These are phyloP conservation scores for Sinocyclocheilus anophthalmus DNA, from an alignment of 2,113 vertebrate genomes.

Conservation along the genomic window DNA sequence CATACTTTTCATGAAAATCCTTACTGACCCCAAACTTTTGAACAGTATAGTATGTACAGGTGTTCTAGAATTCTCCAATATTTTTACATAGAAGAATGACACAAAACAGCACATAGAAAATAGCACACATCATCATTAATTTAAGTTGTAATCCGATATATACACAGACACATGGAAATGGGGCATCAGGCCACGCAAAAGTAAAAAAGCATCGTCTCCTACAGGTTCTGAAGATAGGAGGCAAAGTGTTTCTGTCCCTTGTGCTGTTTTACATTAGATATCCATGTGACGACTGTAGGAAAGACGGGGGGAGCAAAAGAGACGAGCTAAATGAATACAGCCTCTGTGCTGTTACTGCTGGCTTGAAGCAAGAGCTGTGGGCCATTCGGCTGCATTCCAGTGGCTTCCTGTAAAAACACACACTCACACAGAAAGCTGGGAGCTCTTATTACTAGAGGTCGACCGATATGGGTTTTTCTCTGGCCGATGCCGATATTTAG, in stretches of 20 bases:
- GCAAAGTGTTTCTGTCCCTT: slow-evolving; percentile 4
- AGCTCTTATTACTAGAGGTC: slow-evolving; percentile 36
- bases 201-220: not conserved
- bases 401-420: slow-evolving; percentile 32
- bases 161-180: not conserved
- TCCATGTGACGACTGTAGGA: slow-evolving; percentile 57
- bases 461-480: too few relatives aligned
- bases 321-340: too few relatives aligned
- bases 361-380: slow-evolving; percentile 16
- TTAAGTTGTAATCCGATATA: not conserved
- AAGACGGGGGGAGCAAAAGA: not conserved
- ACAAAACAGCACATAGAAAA: too few relatives aligned
- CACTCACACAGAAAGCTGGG: slow-evolving; percentile 27
- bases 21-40: too few relatives aligned
- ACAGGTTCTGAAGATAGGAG: not conserved
- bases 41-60: too few relatives aligned
- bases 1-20: too few relatives aligned
- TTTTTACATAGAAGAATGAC: too few relatives aligned
- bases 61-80: too few relatives aligned
- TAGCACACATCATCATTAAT: not conserved
- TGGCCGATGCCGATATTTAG: too few relatives aligned
- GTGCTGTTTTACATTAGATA: slow-evolving; percentile 24
- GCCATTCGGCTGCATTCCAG: slow-evolving; percentile 37
- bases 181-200: not conserved
- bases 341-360: too few relatives aligned